A percentile compares a stretch with the other conserved stretches of the same genome.
These are phyloP conservation scores for Clusia tigrina DNA, from an alignment of 2,888 invertebrate species.

Conservation along the genomic window DNA sequence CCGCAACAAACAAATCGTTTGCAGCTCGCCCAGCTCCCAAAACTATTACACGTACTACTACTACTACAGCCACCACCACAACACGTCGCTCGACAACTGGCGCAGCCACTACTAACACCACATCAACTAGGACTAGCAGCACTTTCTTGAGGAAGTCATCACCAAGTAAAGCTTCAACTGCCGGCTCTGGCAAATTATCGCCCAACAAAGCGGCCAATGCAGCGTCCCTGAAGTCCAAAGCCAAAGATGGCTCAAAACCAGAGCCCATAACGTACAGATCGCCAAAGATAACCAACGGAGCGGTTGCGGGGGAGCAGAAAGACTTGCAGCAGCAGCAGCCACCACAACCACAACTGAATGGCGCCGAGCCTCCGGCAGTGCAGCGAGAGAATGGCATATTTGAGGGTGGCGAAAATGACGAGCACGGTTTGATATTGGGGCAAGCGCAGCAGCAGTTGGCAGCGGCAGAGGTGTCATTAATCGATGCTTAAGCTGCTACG, in stretches of 20 bases:
- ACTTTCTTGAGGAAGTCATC: slow-evolving; percentile 43
- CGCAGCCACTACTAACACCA: slow-evolving; percentile 26
- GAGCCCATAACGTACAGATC: slow-evolving; percentile 18
- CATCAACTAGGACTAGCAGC: slow-evolving; percentile 26
- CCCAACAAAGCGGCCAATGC: slow-evolving; percentile 35
- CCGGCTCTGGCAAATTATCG: slow-evolving; percentile 22
- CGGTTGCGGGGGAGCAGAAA: slow-evolving; percentile 22
- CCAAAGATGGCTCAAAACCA: slow-evolving; percentile 41
- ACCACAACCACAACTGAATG: slow-evolving; percentile 12
- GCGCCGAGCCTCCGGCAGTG: neutral
- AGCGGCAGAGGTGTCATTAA: slow-evolving; percentile 34
- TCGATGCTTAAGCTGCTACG: slow-evolving; percentile 37
- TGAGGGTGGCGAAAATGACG: neutral
- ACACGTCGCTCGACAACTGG: slow-evolving; percentile 40
- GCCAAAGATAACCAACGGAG: slow-evolving; percentile 37
- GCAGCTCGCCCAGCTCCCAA: slow-evolving; percentile 59
- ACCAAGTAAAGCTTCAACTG: slow-evolving; percentile 39
- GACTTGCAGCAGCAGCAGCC: slow-evolving; percentile 19
- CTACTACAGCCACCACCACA: slow-evolving; percentile 36
- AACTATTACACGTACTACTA: slow-evolving; percentile 39
- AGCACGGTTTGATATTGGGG: slow-evolving; percentile 1
- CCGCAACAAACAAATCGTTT: slow-evolving; percentile 51
- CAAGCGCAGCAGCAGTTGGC: slow-evolving; percentile 14
- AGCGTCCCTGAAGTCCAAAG: slow-evolving; percentile 47
- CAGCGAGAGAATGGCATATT: slow-evolving; percentile 15